These are phyloP conservation scores for Propithecus deckenii DNA, from an alignment of 2,797 vertebrate genomes.

Conservation along the genomic window DNA sequence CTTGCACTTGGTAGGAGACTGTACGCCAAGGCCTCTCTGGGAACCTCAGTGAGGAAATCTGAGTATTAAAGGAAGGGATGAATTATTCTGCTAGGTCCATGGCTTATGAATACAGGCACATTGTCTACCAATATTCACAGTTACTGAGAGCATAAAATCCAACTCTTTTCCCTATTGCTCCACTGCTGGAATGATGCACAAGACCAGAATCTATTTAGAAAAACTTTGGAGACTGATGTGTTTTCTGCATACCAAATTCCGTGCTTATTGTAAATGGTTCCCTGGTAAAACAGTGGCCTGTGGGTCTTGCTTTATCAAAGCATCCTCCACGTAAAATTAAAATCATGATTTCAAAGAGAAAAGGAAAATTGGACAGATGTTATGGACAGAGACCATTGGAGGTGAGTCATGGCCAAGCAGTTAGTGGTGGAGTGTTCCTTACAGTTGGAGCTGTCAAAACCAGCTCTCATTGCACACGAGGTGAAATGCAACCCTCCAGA, in stretches of 20 bases:
- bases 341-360: background rate
- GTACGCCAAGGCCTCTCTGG: slow-evolving; percentile 47
- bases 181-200: slow-evolving; percentile 37
- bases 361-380: slow-evolving; percentile 64
- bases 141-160: slow-evolving; percentile 61
- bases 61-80: slow-evolving; percentile 48
- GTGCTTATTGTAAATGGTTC: background rate
- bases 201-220: background rate
- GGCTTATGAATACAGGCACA: slow-evolving; percentile 65
- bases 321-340: slow-evolving; percentile 55
- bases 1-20: slow-evolving; percentile 14
- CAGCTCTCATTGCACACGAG: slow-evolving; percentile 52
- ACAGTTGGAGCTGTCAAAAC: slow-evolving; percentile 64
- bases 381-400: slow-evolving; percentile 46
- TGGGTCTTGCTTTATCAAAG: slow-evolving; percentile 46
- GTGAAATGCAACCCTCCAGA: slow-evolving; percentile 53
- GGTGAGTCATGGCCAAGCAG: slow-evolving; percentile 52
- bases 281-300: background rate
- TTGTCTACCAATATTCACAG: slow-evolving; percentile 62
- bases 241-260: background rate
- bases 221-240: background rate
- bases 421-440: slow-evolving; percentile 41
- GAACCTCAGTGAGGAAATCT: slow-evolving; percentile 50
- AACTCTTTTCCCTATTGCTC: slow-evolving; percentile 55
- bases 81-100: slow-evolving; percentile 55